Evolutionary conservation across 2,113 vertebrate genomes (phyloP).

Genomic region (Syngnathoides biaculeatus): DNA sequence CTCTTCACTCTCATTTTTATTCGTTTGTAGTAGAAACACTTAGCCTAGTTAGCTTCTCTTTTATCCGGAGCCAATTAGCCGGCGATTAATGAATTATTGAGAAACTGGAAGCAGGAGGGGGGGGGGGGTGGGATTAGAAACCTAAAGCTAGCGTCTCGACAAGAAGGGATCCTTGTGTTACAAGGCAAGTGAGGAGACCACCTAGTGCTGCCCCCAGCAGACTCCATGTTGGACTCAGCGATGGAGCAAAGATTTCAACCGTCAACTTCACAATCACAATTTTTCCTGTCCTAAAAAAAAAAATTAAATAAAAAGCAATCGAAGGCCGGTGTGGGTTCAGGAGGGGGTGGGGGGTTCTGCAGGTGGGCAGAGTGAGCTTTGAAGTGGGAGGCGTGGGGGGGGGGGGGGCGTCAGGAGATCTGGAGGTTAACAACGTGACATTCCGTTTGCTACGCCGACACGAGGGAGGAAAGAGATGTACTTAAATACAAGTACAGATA

Average conservation of each 20-base stretch:
- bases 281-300: too few relatives aligned
- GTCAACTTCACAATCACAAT: too few relatives aligned
- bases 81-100: conserved; percentile 78
- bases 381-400: too few relatives aligned
- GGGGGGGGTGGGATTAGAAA: conserved; percentile 53
- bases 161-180: conserved; percentile 66
- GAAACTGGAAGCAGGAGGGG: conserved; percentile 44
- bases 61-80: conserved; percentile 74
- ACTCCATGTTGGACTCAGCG: too few relatives aligned
- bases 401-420: conserved; percentile 37
- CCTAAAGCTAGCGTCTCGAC: conserved; percentile 27
- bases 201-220: too few relatives aligned
- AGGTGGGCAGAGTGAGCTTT: conserved; percentile 53
- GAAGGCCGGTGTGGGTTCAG: too few relatives aligned
- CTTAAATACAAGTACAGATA: too few relatives aligned
- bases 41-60: conserved; percentile 69
- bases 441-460: conserved; percentile 53
- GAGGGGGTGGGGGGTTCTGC: conserved; percentile 21
- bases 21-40: conserved; percentile 53
- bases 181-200: conserved; percentile 55
- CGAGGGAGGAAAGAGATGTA: too few relatives aligned
- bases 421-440: conserved; percentile 56
- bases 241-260: too few relatives aligned
- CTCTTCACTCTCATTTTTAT: conserved; percentile 23
- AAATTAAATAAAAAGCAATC: too few relatives aligned